A percentile compares a stretch with the other conserved stretches of the same genome.
Conservation (phyloP, 2,113 vertebrate genomes). For the Ibidorhyncha struthersii region DNA sequence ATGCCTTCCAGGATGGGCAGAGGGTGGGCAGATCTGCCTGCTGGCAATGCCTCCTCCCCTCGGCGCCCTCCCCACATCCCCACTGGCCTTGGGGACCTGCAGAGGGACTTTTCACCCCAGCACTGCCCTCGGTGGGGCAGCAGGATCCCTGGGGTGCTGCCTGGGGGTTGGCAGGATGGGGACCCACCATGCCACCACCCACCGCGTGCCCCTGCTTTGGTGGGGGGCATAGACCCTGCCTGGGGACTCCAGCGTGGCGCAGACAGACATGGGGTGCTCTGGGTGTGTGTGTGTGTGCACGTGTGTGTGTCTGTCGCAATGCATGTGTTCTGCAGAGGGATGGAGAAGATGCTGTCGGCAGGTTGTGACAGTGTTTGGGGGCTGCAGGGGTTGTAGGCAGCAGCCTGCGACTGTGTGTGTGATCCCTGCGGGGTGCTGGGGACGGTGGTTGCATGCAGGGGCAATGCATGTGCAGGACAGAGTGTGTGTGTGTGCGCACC, state of each 20-base stretch:
- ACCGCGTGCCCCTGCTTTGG: accelerated
- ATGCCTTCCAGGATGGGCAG: neutral
- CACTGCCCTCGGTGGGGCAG: neutral
- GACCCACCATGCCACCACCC: neutral
- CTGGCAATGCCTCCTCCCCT: neutral
- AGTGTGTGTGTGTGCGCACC: accelerated
- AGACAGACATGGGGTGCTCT: neutral
- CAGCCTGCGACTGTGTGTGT: neutral
- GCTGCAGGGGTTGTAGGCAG: neutral
- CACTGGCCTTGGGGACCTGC: neutral
- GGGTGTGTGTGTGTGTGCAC: accelerated
- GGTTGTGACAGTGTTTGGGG: neutral
- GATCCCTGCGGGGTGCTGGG: neutral
- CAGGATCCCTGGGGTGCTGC: neutral
- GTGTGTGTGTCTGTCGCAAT: accelerated
- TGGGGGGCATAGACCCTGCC: neutral
- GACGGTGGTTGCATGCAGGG: neutral
- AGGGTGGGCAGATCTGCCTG: neutral
- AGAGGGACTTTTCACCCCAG: neutral
- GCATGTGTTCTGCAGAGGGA: neutral
- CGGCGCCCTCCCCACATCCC: neutral
- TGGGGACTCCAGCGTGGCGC: accelerated
- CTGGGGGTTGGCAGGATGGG: neutral
- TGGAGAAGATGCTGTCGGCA: neutral
- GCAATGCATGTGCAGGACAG: neutral